A percentile compares a stretch with the other conserved stretches of the same genome.
Conservation (phyloP, 2,797 vertebrate species). For the Manis javanica region DNA sequence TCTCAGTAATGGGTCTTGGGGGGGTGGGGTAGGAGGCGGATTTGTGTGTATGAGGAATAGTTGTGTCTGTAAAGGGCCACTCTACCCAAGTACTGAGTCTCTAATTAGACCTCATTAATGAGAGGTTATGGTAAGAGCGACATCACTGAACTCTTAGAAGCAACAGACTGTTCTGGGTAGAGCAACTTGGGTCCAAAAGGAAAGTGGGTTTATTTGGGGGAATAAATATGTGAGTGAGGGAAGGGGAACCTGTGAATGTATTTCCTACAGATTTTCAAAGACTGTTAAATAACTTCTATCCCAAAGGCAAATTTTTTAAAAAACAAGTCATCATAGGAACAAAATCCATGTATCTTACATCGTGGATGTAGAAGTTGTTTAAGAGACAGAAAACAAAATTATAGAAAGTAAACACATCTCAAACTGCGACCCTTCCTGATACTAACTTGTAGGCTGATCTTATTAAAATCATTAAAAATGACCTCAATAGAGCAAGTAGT, state of each 20-base stretch:
- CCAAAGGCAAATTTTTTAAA: not conserved
- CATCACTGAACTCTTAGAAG: not conserved
- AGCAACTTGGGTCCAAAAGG: not conserved
- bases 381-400: not conserved
- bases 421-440: not conserved
- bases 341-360: not conserved
- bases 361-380: not conserved
- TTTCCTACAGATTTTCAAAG: constrained; percentile 44
- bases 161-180: not conserved
- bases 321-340: not conserved
- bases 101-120: not conserved
- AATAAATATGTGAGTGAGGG: not conserved
- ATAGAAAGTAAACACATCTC: not conserved
- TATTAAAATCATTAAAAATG: not conserved
- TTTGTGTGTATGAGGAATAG: not conserved
- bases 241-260: not conserved
- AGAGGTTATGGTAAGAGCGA: not conserved
- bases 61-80: not conserved
- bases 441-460: not conserved
- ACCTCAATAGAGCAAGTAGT: not conserved
- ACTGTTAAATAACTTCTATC: not conserved
- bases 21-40: too few relatives aligned
- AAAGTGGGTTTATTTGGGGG: not conserved
- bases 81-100: not conserved
- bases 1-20: rapidly evolving